Base-by-base conservation (phyloP, 2,888 invertebrate genomes). In the Microlaimidae sp. region DNA sequence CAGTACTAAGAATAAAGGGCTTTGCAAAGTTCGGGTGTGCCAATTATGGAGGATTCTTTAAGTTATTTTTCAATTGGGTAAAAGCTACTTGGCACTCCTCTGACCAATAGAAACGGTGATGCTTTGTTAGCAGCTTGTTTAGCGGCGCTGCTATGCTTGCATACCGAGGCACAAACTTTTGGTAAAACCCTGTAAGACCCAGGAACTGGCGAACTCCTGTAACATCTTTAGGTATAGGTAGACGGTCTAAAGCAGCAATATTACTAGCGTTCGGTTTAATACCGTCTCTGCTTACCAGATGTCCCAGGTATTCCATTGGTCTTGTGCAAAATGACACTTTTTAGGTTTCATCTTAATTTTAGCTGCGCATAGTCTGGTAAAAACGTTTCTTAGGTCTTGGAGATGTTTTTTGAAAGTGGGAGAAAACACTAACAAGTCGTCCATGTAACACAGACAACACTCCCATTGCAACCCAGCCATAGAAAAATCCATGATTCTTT, bases 141-240 rank as follows among this genome's bases (percentile, higher is more conserved):
- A 55, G 38, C 5, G 55, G 55, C 4, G 5, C 4, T 3, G 55
- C 28, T 26, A 55, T 49, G 13, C 23, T 54, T 10, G 55, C 17
- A 49, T 32, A 55, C 25, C 48, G 17, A 19, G 7, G 10, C 13
- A 56, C 19, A 24, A 64, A 65, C 48, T 61, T 54, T 7, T 66
- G 21, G 54, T 66, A 71, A 63, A 64, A 71, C 0, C 61, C 59
- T 3, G 58, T 59, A 24, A 65, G 32, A 2, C 67, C 68, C 1
- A 70, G 21, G 41, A 69, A 66, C 1, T 47, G n/a, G 24, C 48
- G 25, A 17, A 59, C 19, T 38, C 54, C 48, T 28, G 54, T 51
- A 1, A 48, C 10, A 17, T 45, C 62, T 3, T 38, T 51, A 1
- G 67, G 69, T 2, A 25, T n/a, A 4, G 63, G 61, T 19, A 63